Evolutionary conservation across 2,113 vertebrate genomes (phyloP).

Genomic region (Rhadina sibilatrix): DNA sequence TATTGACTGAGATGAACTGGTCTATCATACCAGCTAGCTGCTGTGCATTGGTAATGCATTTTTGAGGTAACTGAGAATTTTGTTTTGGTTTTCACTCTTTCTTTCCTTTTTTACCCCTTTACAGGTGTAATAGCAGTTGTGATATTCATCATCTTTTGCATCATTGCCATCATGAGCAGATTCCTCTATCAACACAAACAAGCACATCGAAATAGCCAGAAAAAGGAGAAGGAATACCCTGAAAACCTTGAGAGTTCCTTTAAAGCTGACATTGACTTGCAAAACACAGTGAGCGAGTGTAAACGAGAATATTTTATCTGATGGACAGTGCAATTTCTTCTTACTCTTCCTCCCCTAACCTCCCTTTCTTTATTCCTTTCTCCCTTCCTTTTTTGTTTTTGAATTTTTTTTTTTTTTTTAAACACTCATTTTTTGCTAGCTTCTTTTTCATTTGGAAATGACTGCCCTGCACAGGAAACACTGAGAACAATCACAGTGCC

Average conservation of each 20-base stretch:
- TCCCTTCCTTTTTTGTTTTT: background rate
- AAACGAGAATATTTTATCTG: conserved; percentile 98
- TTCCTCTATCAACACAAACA: conserved; percentile 91
- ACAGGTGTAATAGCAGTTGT: conserved; percentile 90
- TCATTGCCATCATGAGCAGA: conserved; percentile 86
- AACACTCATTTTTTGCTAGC: background rate
- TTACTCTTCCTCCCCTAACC: background rate
- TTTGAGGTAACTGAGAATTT: background rate
- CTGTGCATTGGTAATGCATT: background rate
- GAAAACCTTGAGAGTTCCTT: conserved; percentile 85
- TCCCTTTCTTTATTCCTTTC: background rate
- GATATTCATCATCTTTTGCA: conserved; percentile 88
- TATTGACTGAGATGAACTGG: background rate
- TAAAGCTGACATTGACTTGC: conserved; percentile 89
- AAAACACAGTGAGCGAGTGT: conserved; percentile 88
- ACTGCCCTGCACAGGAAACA: conserved; percentile 38
- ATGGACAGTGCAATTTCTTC: conserved; percentile 58
- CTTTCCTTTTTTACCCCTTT: background rate
- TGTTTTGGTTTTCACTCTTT: background rate
- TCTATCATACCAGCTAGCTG: background rate
- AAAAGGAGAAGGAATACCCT: conserved; percentile 86
- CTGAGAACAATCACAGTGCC: conserved; percentile 28
- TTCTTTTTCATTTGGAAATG: conserved; percentile 21
- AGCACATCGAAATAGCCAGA: conserved; percentile 76
- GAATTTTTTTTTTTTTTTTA: background rate